Conservation (phyloP, 1,140 invertebrate species). For the Spodoptera frugiperda region DNA sequence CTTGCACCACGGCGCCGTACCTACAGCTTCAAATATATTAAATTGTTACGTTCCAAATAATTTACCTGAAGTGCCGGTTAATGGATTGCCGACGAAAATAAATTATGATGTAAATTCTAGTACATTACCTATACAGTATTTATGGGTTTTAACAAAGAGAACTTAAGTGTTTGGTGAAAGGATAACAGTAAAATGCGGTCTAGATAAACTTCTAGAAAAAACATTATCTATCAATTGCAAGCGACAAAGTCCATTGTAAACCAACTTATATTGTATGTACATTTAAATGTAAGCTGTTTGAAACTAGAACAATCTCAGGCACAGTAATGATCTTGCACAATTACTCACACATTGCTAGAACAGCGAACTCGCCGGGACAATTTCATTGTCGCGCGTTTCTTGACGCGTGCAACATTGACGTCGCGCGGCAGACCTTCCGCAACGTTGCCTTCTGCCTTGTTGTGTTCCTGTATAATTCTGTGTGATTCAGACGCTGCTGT, state of each 20-base stretch:
- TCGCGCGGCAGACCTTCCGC: constrained; percentile 24
- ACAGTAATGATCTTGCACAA: constrained; percentile 16
- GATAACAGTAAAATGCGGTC: no score
- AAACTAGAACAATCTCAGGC: neutral
- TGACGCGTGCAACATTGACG: constrained; percentile 39
- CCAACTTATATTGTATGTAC: no score
- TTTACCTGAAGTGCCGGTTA: neutral
- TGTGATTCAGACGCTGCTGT: neutral
- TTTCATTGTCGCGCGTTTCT: constrained; percentile 35
- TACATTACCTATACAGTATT: neutral
- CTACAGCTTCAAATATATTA: constrained; percentile 15
- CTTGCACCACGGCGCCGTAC: neutral
- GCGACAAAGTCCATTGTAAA: no score
- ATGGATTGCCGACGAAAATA: neutral
- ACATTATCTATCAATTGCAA: no score
- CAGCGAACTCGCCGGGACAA: constrained; percentile 24
- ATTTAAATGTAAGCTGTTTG: neutral
- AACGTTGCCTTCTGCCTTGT: constrained; percentile 1
- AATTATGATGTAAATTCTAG: neutral
- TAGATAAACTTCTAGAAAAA: no score
- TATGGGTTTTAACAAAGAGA: neutral
- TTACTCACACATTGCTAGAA: constrained; percentile 41
- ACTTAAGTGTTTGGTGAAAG: no score
- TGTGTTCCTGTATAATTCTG: constrained; percentile 28
- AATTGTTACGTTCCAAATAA: constrained; percentile 18